Evolutionary conservation across 2,113 vertebrate species (phyloP).

Genomic region (Brachypteracias leptosomus): DNA sequence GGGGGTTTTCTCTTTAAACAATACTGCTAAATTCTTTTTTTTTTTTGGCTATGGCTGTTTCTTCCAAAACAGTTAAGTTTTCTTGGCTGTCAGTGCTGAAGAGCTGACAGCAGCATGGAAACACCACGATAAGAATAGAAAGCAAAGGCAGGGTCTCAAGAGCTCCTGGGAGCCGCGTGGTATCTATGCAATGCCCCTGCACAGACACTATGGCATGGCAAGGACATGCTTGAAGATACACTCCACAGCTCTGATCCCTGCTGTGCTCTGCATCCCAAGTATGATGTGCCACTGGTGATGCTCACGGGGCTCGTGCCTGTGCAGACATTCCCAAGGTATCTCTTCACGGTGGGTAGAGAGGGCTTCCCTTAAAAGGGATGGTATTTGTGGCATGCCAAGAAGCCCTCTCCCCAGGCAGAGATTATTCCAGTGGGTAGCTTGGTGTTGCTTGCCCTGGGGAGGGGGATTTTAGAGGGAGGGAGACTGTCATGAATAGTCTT

Average conservation of each 20-base stretch:
- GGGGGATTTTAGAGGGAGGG: neutral
- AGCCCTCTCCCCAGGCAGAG: constrained; percentile 14
- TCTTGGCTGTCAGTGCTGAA: neutral
- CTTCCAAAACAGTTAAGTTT: neutral
- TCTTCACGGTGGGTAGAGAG: accelerated
- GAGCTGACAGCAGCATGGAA: neutral
- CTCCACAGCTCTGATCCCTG: accelerated
- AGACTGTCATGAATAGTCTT: accelerated
- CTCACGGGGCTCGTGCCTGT: neutral
- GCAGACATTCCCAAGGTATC: constrained; percentile 7
- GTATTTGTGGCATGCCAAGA: neutral
- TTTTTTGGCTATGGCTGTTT: neutral
- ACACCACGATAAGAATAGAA: constrained; percentile 23
- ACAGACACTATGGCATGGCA: neutral
- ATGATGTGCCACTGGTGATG: neutral
- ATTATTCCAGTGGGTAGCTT: neutral
- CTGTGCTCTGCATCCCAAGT: neutral
- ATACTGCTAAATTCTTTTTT: neutral
- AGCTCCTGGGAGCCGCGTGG: neutral
- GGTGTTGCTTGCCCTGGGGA: neutral
- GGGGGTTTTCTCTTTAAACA: neutral
- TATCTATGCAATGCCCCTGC: neutral
- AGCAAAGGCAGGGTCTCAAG: neutral
- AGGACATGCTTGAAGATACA: neutral
- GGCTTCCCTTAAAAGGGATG: constrained; percentile 61